Conservation (phyloP, 2,888 invertebrate genomes). For the Leuctra nigra region DNA sequence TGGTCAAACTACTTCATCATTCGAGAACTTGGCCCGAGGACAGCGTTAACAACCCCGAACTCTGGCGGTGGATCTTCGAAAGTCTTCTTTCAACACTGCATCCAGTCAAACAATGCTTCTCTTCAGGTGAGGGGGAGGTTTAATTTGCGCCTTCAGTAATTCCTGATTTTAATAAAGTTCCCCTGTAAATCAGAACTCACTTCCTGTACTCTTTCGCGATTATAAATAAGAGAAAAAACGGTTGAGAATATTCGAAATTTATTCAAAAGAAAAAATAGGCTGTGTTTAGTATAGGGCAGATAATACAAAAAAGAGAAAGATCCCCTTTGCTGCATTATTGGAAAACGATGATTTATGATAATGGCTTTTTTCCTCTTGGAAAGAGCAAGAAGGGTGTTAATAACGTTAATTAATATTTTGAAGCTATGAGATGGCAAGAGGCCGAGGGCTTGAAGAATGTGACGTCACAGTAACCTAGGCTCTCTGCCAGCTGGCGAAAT, state of each 20-base stretch:
- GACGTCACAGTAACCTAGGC: constrained; percentile 23
- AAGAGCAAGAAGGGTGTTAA: constrained; percentile 49
- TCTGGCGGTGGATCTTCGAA: neutral
- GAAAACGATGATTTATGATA: constrained; percentile 55
- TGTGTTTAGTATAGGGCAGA: constrained; percentile 23
- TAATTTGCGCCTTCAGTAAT: neutral
- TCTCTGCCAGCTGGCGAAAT: constrained; percentile 21
- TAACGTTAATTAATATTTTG: constrained; percentile 57
- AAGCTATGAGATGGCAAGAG: constrained; percentile 24
- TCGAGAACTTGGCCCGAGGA: neutral
- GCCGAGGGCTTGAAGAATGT: constrained; percentile 23
- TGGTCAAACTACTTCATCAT: neutral
- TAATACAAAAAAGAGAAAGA: constrained; percentile 33
- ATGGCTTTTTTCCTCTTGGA: constrained; percentile 44
- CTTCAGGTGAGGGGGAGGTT: neutral
- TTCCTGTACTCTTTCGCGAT: constrained; percentile 6
- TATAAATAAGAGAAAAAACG: neutral
- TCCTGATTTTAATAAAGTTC: constrained; percentile 10
- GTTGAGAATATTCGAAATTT: constrained; percentile 21
- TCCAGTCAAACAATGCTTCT: neutral
- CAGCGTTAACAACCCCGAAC: neutral
- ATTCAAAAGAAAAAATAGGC: constrained; percentile 24
- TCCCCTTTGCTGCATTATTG: constrained; percentile 44
- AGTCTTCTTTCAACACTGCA: neutral
- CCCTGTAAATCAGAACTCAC: neutral